A percentile compares a stretch with the other conserved stretches of the same genome.
Evolutionary conservation across 2,113 vertebrate genomes (phyloP).

Genomic region (Apeltes quadracus): DNA sequence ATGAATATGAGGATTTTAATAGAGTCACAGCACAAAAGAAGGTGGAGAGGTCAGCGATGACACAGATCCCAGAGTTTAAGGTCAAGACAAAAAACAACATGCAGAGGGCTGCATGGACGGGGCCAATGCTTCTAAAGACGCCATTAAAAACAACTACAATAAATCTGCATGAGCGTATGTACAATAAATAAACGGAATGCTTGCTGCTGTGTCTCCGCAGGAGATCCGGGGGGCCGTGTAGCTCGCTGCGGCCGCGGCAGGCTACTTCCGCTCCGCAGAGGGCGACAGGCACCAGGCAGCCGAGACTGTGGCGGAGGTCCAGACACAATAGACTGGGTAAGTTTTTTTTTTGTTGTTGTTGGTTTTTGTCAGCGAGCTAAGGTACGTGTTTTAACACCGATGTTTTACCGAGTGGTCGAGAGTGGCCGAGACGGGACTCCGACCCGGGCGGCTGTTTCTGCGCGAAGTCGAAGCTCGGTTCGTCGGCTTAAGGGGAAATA

Average conservation of each 20-base stretch:
- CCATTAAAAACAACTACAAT: not conserved
- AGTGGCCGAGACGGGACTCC: fast-evolving
- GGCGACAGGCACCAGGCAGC: conserved; percentile 83
- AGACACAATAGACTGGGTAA: conserved; percentile 79
- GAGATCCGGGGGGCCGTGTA: conserved; percentile 45
- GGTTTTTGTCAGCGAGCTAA: too few relatives aligned
- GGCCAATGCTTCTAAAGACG: not conserved
- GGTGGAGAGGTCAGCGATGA: not conserved
- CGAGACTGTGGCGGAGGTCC: conserved; percentile 75
- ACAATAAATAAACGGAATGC: too few relatives aligned
- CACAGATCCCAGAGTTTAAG: not conserved
- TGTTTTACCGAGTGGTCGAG: not conserved
- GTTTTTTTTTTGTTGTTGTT: conserved; percentile 15
- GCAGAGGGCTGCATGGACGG: not conserved
- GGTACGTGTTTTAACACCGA: not conserved
- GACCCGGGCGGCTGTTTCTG: not conserved
- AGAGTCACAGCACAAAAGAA: not conserved
- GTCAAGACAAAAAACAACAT: not conserved
- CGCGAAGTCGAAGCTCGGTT: not conserved
- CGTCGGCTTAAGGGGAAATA: conserved; percentile 46
- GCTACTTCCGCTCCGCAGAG: conserved; percentile 89
- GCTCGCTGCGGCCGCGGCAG: conserved; percentile 82
- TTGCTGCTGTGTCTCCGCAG: conserved; percentile 30
- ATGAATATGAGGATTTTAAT: not conserved
- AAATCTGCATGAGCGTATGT: too few relatives aligned